Evolutionary conservation across 2,797 vertebrate species (phyloP).

Genomic region (Amblyraja radiata): DNA sequence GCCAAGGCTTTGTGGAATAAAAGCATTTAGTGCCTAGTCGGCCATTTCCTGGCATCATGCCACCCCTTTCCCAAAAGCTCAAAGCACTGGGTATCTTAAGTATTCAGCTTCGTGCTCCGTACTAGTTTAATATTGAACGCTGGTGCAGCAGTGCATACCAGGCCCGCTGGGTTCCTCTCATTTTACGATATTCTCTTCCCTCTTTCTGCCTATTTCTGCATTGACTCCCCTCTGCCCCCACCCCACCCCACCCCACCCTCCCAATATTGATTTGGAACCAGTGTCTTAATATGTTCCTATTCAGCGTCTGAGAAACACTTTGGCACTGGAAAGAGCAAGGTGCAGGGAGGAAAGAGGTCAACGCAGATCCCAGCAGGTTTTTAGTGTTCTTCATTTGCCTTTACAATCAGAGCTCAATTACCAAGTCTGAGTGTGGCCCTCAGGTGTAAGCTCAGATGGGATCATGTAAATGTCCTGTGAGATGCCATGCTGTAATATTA

Average conservation of each 20-base stretch:
- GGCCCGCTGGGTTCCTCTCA: conserved; percentile 3
- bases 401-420: conserved; percentile 63
- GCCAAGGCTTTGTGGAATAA: conserved; percentile 51
- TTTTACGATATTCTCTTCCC: conserved; percentile 24
- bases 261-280: conserved; percentile 54
- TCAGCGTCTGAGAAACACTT: conserved; percentile 69
- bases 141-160: conserved; percentile 41
- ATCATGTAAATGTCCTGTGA: conserved; percentile 71
- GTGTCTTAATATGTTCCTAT: conserved; percentile 71
- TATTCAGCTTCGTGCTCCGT: conserved; percentile 50
- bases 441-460: conserved; percentile 74
- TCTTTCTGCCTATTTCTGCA: neutral
- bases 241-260: neutral
- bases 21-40: conserved; percentile 63
- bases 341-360: conserved; percentile 63
- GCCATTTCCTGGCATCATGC: conserved; percentile 61
- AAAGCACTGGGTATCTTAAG: conserved; percentile 52
- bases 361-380: conserved; percentile 64
- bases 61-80: conserved; percentile 57
- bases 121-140: conserved; percentile 42
- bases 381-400: conserved; percentile 78
- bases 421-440: conserved; percentile 69
- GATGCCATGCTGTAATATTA: conserved; percentile 64
- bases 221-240: neutral
- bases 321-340: conserved; percentile 68